Percentiles rank a stretch among this genome's conserved stretches.
Conservation (phyloP, 1,140 invertebrate species). For the Drosophila aff. region DNA sequence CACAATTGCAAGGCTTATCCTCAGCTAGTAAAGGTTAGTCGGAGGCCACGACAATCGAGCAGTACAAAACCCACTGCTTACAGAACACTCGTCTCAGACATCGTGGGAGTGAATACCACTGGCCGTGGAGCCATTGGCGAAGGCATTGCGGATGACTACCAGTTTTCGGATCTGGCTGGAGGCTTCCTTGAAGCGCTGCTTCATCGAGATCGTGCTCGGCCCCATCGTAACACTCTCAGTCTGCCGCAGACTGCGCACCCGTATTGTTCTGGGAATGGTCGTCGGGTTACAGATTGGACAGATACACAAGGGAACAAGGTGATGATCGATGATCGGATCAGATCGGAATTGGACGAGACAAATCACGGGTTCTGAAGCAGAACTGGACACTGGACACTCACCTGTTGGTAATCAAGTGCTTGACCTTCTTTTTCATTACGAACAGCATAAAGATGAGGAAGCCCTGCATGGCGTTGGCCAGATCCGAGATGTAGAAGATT, state of each 20-base stretch:
- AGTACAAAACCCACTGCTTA: constrained; percentile 21
- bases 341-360: constrained; percentile 14
- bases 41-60: constrained; percentile 36
- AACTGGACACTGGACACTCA: constrained; percentile 68
- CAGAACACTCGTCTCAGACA: constrained; percentile 35
- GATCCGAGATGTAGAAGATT: constrained; percentile 86
- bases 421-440: constrained; percentile 87
- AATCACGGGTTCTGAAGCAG: not conserved
- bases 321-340: not conserved
- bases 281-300: constrained; percentile 14
- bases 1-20: not conserved
- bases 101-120: constrained; percentile 67
- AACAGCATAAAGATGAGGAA: constrained; percentile 88
- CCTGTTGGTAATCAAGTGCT: constrained; percentile 86
- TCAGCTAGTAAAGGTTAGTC: constrained; percentile 18
- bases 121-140: constrained; percentile 54
- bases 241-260: constrained; percentile 75
- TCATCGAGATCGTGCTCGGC: constrained; percentile 65
- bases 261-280: constrained; percentile 65
- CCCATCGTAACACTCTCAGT: constrained; percentile 71
- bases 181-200: constrained; percentile 76
- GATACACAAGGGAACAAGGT: constrained; percentile 1
- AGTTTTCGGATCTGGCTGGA: constrained; percentile 77
- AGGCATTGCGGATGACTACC: constrained; percentile 78
- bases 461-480: constrained; percentile 86